Base-by-base conservation (phyloP, 2,113 vertebrate species). In the Guaruba guarouba region DNA sequence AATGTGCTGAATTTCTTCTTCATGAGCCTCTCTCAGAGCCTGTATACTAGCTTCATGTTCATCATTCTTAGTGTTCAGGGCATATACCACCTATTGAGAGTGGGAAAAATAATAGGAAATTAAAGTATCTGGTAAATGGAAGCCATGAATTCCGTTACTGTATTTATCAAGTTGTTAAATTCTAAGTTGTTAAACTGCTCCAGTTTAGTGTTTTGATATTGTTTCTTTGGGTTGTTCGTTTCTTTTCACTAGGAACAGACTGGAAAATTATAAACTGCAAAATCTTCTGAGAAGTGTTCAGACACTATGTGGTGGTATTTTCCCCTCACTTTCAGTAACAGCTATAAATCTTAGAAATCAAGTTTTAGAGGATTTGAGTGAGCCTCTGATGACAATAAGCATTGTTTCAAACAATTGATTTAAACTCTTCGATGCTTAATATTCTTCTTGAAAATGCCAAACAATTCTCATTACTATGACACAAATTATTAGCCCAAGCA, bases 61-160 rank as follows among this genome's bases (percentile, higher is more conserved):
- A 86, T 99, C 99, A 93, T 99, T 99, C 95, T 98, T 99, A 62
- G 98, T 98, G 96, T 99, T 99, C 92, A 99, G 97, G 55, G 99
- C 98, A 89, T 99, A 99, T 87, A 99, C 99, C 91, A 99, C 99
- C 99, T 99, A 85, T 5, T 2, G 5, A 82, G 4, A 82, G 81
- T n/a, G 67, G 62, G 92, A 90, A 92, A 88, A 96, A 91, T 24
- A 81, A 39, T 22, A 83, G 44, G 43, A 87, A 74, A 92, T 41
- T 46, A 13, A 82, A 66, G 27, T 41, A 44, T 19, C 15, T 83
- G 10, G 15, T 64, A 66, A 91, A 66, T 10, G 8, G 74, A 14
- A 57, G 24, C 12, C 6, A 62, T 39, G 4, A 61, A 87, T 73
- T 39, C 46, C 33, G 33, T 49, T 59, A 44, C 69, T 80, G 1